These are phyloP conservation scores for Sceliomorpha sp. DNA, from an alignment of 2,888 invertebrate species.

Conservation along the genomic window DNA sequence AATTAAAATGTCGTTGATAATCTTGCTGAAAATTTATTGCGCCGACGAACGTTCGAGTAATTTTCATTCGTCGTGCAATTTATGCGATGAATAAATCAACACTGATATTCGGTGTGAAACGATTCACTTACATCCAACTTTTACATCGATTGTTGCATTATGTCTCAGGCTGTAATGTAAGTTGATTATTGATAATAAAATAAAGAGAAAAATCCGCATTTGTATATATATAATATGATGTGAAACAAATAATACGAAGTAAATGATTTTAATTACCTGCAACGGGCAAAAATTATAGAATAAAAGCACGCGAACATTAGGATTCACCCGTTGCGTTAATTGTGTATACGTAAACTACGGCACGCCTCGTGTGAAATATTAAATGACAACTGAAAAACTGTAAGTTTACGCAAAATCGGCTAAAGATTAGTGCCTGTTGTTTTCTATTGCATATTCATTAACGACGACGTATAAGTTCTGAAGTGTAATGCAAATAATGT, in stretches of 20 bases:
- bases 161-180: conserved; percentile 77
- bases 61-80: conserved; percentile 17
- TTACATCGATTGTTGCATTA: conserved; percentile 71
- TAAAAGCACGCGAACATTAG: conserved; percentile 43
- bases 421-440: conserved; percentile 64
- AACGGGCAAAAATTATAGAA: conserved; percentile 37
- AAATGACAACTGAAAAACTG: conserved; percentile 38
- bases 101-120: conserved; percentile 59
- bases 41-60: conserved; percentile 25
- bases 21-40: too few relatives aligned
- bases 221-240: conserved; percentile 27
- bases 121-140: conserved; percentile 68
- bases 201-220: conserved; percentile 58
- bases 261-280: conserved; percentile 20
- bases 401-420: conserved; percentile 49
- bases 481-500: conserved; percentile 63
- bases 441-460: conserved; percentile 60
- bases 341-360: conserved; percentile 41
- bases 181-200: conserved; percentile 74
- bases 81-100: conserved; percentile 22
- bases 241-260: conserved; percentile 22
- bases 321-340: conserved; percentile 28
- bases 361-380: conserved; percentile 50
- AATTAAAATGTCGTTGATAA: too few relatives aligned
- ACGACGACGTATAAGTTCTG: conserved; percentile 57